Evolutionary conservation across 2,888 invertebrate genomes (phyloP).

Genomic region (Drosophila ezoana): DNA sequence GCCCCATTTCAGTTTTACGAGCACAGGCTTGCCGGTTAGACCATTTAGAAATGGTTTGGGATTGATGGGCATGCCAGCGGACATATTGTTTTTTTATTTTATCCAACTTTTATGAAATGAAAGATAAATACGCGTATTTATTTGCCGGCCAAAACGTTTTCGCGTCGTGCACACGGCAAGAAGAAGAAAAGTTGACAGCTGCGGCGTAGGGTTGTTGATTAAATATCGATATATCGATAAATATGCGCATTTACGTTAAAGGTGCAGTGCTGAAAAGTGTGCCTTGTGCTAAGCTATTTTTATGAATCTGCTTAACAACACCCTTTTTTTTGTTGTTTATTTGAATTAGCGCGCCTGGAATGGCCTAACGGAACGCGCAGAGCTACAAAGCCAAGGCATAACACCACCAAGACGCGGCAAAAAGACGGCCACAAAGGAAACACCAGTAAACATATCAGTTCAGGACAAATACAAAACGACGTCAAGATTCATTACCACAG

Average conservation of each 20-base stretch:
- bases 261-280: constrained; percentile 1
- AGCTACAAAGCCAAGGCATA: constrained; percentile 84
- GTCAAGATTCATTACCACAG: constrained; percentile 87
- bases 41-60: constrained; percentile 99
- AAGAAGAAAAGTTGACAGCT: constrained; percentile 41
- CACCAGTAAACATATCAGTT: background rate
- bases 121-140: constrained; percentile 21
- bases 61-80: constrained; percentile 97
- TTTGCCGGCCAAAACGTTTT: constrained; percentile 65
- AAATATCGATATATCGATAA: constrained; percentile 10
- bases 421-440: constrained; percentile 49
- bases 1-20: constrained; percentile 99
- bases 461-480: constrained; percentile 87
- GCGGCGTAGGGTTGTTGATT: constrained; percentile 12
- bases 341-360: constrained; percentile 87
- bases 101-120: constrained; percentile 33
- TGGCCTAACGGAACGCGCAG: constrained; percentile 86
- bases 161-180: constrained; percentile 34
- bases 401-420: constrained; percentile 77
- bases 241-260: background rate
- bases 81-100: constrained; percentile 72
- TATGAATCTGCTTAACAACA: constrained; percentile 1
- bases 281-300: background rate
- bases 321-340: constrained; percentile 17
- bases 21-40: constrained; percentile 98